Evolutionary conservation across 2,888 invertebrate species (phyloP).

Genomic region (Latrodectus hesperus): DNA sequence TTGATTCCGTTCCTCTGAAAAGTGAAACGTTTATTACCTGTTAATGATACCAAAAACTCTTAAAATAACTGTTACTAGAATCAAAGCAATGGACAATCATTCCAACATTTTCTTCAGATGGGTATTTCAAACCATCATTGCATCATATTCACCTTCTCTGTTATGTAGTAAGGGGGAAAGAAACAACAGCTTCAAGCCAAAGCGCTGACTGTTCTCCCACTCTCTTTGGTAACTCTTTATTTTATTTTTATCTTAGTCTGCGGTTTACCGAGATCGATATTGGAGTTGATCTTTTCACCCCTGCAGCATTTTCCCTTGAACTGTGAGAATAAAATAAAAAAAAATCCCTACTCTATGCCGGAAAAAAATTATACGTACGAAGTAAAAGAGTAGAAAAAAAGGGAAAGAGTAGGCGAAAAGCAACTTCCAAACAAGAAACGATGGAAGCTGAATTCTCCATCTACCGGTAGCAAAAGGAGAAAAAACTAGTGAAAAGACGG

Average conservation of each 20-base stretch:
- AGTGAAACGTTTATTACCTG: no score
- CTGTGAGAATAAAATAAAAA: conserved; percentile 16
- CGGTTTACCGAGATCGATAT: conserved; percentile 53
- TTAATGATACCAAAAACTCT: no score
- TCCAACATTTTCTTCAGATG: neutral
- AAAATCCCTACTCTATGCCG: neutral
- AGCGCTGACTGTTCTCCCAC: conserved; percentile 23
- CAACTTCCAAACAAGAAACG: conserved; percentile 25
- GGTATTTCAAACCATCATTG: conserved; percentile 11
- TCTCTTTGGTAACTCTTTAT: neutral
- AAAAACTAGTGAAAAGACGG: conserved; percentile 33
- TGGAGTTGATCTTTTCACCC: conserved; percentile 54
- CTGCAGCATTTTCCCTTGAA: conserved; percentile 48
- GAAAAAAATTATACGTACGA: neutral
- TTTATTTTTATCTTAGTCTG: conserved; percentile 16
- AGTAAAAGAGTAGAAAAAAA: neutral
- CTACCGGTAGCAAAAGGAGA: neutral
- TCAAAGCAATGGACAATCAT: no score
- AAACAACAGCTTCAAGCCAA: conserved; percentile 14
- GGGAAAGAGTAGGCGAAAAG: conserved; percentile 1
- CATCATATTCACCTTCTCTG: neutral
- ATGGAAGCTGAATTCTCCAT: conserved; percentile 26
- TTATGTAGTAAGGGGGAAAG: no score
- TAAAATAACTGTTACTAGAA: no score
- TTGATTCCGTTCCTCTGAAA: no score